These are phyloP conservation scores for Chrysotoxum bicinctum DNA, from an alignment of 2,888 invertebrate species.

Conservation along the genomic window DNA sequence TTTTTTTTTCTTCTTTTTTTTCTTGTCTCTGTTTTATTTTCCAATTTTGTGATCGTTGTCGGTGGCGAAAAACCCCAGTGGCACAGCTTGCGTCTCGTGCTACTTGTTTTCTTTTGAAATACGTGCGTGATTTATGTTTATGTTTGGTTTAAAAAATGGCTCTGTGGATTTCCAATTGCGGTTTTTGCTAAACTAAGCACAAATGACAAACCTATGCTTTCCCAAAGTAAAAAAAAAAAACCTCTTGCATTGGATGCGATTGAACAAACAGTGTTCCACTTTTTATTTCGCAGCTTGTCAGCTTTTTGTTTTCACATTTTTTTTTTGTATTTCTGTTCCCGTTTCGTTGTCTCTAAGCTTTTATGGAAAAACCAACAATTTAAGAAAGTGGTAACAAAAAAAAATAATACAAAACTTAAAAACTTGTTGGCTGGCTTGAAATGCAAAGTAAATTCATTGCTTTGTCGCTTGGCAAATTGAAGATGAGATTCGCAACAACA, in stretches of 20 bases:
- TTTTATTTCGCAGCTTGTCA: not conserved
- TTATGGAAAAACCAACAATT: conserved; percentile 62
- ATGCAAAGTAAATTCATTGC: conserved; percentile 9
- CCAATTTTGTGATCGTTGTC: conserved; percentile 35
- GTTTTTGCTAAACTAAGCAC: not conserved
- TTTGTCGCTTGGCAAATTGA: conserved; percentile 59
- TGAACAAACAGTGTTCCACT: not conserved
- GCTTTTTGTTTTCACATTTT: not conserved
- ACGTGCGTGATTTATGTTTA: conserved; percentile 22
- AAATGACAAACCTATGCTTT: not conserved
- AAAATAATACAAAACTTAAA: conserved; percentile 5
- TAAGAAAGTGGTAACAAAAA: conserved; percentile 47
- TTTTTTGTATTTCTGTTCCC: conserved; percentile 10
- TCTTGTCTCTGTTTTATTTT: conserved; percentile 12
- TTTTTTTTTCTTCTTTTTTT: not conserved
- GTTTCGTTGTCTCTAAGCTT: conserved; percentile 46
- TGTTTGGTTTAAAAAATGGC: not conserved
- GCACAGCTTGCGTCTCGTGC: conserved; percentile 8
- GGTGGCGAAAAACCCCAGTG: conserved; percentile 58
- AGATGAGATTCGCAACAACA: conserved; percentile 27
- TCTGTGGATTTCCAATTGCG: conserved; percentile 3
- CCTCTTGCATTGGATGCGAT: not conserved
- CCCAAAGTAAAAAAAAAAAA: not conserved
- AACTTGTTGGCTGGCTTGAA: conserved; percentile 49
- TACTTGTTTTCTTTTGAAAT: conserved; percentile 1